A percentile compares a stretch with the other conserved stretches of the same genome.
These are phyloP conservation scores for Chloroceryle amazona DNA, from an alignment of 2,797 vertebrate species.

Conservation along the genomic window DNA sequence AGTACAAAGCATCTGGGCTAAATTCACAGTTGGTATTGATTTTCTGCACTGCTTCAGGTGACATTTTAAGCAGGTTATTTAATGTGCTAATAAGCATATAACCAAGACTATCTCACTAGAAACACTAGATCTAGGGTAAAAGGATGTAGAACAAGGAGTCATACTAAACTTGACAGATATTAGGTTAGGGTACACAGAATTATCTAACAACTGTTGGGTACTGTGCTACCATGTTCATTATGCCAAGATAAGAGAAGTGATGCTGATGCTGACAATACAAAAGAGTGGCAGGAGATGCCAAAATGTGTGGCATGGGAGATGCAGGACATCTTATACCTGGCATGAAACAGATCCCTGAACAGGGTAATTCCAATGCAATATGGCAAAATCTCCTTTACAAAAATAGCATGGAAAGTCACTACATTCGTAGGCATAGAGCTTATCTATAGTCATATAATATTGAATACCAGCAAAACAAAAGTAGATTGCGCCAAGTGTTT, in stretches of 20 bases:
- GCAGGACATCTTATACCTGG: not conserved
- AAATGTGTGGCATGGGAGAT: not conserved
- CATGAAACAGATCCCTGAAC: not conserved
- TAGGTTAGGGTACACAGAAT: not conserved
- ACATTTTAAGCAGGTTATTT: constrained; percentile 35
- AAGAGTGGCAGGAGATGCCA: not conserved
- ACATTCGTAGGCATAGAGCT: not conserved
- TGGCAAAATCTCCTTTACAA: not conserved
- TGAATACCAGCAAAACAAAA: not conserved
- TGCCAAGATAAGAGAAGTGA: not conserved
- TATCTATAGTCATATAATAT: not conserved
- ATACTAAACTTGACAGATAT: not conserved
- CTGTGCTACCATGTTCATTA: not conserved
- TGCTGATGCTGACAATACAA: not conserved
- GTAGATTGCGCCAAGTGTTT: not conserved
- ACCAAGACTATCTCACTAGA: not conserved
- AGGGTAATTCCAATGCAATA: not conserved
- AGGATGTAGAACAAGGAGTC: not conserved
- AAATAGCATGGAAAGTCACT: not conserved
- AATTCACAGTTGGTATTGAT: not conserved
- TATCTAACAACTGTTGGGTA: not conserved
- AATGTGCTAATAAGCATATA: constrained; percentile 29
- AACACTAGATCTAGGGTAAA: not conserved
- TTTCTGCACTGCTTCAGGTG: constrained; percentile 32
- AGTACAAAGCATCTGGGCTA: constrained; percentile 9